Evolutionary conservation across 2,113 vertebrate genomes (phyloP).

Genomic region (Prochilodus magdalenae): DNA sequence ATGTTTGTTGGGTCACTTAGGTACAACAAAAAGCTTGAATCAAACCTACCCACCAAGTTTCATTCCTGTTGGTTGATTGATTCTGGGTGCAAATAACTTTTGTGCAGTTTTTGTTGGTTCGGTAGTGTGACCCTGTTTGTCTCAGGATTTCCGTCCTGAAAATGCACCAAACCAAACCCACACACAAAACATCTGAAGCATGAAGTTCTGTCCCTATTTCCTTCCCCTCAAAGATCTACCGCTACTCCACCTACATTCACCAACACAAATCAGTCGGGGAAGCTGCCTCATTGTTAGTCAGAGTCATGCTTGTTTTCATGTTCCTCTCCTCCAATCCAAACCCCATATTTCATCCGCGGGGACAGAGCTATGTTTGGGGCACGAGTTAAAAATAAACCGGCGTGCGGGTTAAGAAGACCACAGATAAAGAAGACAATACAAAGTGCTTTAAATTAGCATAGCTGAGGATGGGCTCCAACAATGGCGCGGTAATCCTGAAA

Average conservation of each 20-base stretch:
- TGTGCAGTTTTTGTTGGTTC: too few species aligned
- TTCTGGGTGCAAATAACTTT: too few species aligned
- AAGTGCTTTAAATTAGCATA: slow-evolving; percentile 75
- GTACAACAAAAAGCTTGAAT: too few species aligned
- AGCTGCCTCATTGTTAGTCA: background rate
- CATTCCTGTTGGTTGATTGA: too few species aligned
- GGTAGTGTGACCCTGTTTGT: background rate
- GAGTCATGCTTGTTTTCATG: background rate
- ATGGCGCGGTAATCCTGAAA: slow-evolving; percentile 74
- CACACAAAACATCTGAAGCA: background rate
- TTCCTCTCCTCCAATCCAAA: slow-evolving; percentile 53
- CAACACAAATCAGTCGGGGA: background rate
- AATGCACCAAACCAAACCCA: background rate
- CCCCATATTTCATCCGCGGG: slow-evolving; percentile 52
- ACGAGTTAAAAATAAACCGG: slow-evolving; percentile 73
- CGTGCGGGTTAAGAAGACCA: slow-evolving; percentile 65
- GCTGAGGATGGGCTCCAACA: slow-evolving; percentile 70
- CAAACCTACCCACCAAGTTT: too few species aligned
- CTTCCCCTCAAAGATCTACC: background rate
- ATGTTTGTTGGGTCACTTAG: too few species aligned
- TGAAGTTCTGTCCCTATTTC: background rate
- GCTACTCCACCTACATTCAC: background rate
- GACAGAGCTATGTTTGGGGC: slow-evolving; percentile 53
- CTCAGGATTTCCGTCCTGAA: background rate
- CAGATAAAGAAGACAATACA: slow-evolving; percentile 70